Evolutionary conservation across 2,888 invertebrate species (phyloP).

Genomic region (Mythimna lalbum): DNA sequence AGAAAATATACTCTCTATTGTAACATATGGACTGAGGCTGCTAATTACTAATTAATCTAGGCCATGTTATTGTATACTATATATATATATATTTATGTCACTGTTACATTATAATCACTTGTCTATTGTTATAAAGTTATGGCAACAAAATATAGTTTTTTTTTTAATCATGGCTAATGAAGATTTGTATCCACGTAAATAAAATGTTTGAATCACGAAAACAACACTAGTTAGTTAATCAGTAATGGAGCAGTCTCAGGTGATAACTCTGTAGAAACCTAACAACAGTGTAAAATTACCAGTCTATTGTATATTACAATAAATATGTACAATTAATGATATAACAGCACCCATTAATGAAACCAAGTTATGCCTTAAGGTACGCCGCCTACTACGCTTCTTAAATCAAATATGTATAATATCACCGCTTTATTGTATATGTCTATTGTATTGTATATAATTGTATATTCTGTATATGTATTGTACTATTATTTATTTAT

Average conservation of each 20-base stretch:
- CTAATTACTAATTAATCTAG: slow-evolving; percentile 61
- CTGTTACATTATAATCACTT: slow-evolving; percentile 30
- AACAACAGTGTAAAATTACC: slow-evolving; percentile 89
- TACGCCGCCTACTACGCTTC: slow-evolving; percentile 82
- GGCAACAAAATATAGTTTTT: slow-evolving; percentile 32
- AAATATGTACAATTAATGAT: slow-evolving; percentile 90
- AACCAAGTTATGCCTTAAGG: slow-evolving; percentile 77
- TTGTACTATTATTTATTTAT: slow-evolving; percentile 81
- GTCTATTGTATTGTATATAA: slow-evolving; percentile 78
- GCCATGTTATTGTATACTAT: slow-evolving; percentile 35
- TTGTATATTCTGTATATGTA: slow-evolving; percentile 83
- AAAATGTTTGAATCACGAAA: slow-evolving; percentile 51
- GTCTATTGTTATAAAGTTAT: slow-evolving; percentile 39
- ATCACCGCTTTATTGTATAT: slow-evolving; percentile 82
- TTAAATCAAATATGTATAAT: slow-evolving; percentile 82
- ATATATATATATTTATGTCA: slow-evolving; percentile 53
- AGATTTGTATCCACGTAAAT: slow-evolving; percentile 50
- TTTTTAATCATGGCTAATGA: slow-evolving; percentile 23
- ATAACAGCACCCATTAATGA: slow-evolving; percentile 89
- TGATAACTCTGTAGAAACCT: slow-evolving; percentile 89
- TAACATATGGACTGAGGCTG: slow-evolving; percentile 81
- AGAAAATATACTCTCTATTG: slow-evolving; percentile 90
- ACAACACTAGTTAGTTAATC: slow-evolving; percentile 51
- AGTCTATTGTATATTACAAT: slow-evolving; percentile 90
- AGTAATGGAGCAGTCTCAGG: slow-evolving; percentile 75